Conservation (phyloP, 2,113 vertebrate genomes). For the Lutjanus erythropterus region DNA sequence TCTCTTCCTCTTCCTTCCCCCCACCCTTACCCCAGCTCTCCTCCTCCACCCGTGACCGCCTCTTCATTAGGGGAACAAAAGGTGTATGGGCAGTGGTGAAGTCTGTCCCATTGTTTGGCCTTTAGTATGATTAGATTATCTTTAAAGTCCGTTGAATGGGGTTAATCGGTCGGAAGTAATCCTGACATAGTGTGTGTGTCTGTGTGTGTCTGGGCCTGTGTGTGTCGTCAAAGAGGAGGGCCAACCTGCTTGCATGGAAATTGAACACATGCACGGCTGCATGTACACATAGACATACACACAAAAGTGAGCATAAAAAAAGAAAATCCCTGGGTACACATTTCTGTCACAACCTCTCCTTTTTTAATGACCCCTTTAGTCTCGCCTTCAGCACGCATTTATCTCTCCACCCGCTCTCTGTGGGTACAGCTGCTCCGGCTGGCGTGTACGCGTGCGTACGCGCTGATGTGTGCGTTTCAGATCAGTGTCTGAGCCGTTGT, state of each 20-base stretch:
- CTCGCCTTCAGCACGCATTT: constrained; percentile 72
- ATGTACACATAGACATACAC: constrained; percentile 13
- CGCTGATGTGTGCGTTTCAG: constrained; percentile 62
- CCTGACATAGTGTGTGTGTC: constrained; percentile 72
- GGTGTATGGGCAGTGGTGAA: constrained; percentile 69
- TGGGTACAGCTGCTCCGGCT: constrained; percentile 78
- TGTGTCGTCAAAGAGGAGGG: constrained; percentile 39
- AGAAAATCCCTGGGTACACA: constrained; percentile 74
- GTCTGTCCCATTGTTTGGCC: constrained; percentile 80
- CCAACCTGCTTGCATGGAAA: constrained; percentile 70
- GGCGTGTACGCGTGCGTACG: constrained; percentile 30
- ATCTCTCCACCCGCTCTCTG: constrained; percentile 68
- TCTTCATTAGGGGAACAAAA: constrained; percentile 81
- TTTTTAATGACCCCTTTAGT: constrained; percentile 80
- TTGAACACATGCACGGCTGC: constrained; percentile 48
- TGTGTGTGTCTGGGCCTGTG: constrained; percentile 56
- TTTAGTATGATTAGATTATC: constrained; percentile 87
- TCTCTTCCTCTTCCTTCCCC: background rate
- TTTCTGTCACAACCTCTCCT: constrained; percentile 77
- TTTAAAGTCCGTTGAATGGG: constrained; percentile 82
- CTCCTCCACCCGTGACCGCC: constrained; percentile 61
- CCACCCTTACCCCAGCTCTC: constrained; percentile 4
- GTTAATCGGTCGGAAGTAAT: constrained; percentile 86
- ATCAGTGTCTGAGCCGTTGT: constrained; percentile 70
- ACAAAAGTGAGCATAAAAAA: constrained; percentile 29